Evolutionary conservation across 1,140 invertebrate genomes (phyloP).

Genomic region (Diploscapter pachys): DNA sequence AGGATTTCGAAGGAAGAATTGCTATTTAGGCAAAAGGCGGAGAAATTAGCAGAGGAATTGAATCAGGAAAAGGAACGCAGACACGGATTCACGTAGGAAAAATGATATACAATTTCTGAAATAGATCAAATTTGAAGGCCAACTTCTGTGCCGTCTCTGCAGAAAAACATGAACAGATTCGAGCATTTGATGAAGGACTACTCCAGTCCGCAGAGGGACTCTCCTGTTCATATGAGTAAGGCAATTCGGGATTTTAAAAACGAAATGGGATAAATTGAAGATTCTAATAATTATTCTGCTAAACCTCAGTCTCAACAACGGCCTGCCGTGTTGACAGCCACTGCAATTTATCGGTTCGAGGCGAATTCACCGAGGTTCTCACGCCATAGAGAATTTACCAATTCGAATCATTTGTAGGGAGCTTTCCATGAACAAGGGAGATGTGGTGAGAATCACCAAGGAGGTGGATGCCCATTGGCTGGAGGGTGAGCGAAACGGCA

Average conservation of each 20-base stretch:
- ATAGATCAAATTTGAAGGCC: slow-evolving; percentile 23
- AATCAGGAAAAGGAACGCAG: slow-evolving; percentile 31
- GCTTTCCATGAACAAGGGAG: slow-evolving; percentile 82
- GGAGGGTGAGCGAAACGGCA: slow-evolving; percentile 81
- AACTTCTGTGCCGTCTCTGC: slow-evolving; percentile 28
- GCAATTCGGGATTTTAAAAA: too few species aligned
- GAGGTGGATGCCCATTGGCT: slow-evolving; percentile 89
- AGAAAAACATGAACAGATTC: slow-evolving; percentile 40
- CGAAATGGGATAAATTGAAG: too few species aligned
- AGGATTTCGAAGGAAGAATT: slow-evolving; percentile 35
- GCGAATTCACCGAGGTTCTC: slow-evolving; percentile 19
- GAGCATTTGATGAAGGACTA: slow-evolving; percentile 39
- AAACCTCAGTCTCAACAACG: slow-evolving; percentile 9
- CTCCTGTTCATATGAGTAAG: too few species aligned
- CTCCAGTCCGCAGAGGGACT: slow-evolving; percentile 4
- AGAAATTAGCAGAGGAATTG: slow-evolving; percentile 37
- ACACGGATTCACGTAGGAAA: slow-evolving; percentile 37
- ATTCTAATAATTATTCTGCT: slow-evolving; percentile 2
- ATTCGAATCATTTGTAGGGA: slow-evolving; percentile 65
- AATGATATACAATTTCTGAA: not conserved
- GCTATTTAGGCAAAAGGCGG: slow-evolving; percentile 25
- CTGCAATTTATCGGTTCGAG: slow-evolving; percentile 36
- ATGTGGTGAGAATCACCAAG: slow-evolving; percentile 78
- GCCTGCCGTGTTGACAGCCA: slow-evolving; percentile 20
- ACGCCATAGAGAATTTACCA: not conserved